Percentiles rank a stretch among this genome's conserved stretches.
These are phyloP conservation scores for Epicauta chinensis DNA, from an alignment of 1,140 invertebrate species.

Conservation along the genomic window DNA sequence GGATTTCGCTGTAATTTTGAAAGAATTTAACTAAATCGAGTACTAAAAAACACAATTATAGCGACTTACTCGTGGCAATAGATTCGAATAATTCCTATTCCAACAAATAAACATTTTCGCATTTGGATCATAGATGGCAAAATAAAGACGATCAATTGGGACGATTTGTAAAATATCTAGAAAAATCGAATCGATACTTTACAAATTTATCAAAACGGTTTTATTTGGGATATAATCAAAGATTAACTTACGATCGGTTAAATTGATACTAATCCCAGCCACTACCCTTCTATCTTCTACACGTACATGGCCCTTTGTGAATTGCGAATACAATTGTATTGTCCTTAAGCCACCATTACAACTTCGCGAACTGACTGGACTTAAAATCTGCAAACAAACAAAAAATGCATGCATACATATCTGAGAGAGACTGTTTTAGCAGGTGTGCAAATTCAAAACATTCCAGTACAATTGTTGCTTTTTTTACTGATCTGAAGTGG, in stretches of 20 bases:
- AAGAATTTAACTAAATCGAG: slow-evolving; percentile 4
- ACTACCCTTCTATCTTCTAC: slow-evolving; percentile 13
- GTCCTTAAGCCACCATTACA: slow-evolving; percentile 10
- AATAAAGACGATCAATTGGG: no score
- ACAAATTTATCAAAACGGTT: no score
- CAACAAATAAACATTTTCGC: slow-evolving; percentile 22
- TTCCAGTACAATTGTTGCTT: no score
- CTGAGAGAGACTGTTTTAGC: no score
- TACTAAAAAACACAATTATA: neutral
- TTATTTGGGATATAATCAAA: no score
- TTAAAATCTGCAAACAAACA: slow-evolving; percentile 18
- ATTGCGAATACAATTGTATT: slow-evolving; percentile 9
- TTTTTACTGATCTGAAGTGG: no score
- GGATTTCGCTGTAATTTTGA: slow-evolving; percentile 14
- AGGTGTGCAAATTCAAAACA: no score
- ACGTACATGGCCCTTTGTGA: slow-evolving; percentile 12
- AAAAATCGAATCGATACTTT: no score
- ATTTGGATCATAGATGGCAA: neutral
- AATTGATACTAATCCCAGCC: neutral
- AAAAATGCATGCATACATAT: neutral
- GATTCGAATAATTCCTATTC: slow-evolving; percentile 5
- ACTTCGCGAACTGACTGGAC: slow-evolving; percentile 5
- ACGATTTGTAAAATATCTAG: no score
- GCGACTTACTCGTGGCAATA: slow-evolving; percentile 19
- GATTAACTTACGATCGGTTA: no score